Evolutionary conservation across 1,140 invertebrate genomes (phyloP).

Genomic region (Meteorus sp.): DNA sequence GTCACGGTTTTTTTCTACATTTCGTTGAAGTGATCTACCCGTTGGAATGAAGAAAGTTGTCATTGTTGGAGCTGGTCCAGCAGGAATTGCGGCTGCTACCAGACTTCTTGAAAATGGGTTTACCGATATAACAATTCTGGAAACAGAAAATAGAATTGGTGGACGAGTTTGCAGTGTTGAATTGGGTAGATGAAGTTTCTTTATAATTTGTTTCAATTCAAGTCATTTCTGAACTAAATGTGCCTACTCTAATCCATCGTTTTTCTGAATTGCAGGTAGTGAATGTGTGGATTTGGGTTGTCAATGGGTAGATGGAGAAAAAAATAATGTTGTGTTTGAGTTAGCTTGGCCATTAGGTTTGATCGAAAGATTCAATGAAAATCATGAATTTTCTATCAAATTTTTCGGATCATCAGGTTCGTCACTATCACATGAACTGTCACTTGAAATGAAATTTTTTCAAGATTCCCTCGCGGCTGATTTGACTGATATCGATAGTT

Average conservation of each 20-base stretch:
- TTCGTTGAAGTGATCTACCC: too few relatives aligned
- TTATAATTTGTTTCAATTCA: too few relatives aligned
- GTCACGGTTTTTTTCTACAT: too few relatives aligned
- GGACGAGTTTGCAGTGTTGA: conserved; percentile 67
- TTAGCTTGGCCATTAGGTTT: conserved; percentile 59
- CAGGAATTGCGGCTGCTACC: conserved; percentile 64
- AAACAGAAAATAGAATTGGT: conserved; percentile 73
- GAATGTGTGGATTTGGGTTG: conserved; percentile 78
- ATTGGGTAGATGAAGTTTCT: conserved; percentile 58
- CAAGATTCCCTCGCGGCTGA: conserved; percentile 29
- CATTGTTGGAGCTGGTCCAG: conserved; percentile 63
- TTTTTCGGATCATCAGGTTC: conserved; percentile 27
- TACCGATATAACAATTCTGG: conserved; percentile 63
- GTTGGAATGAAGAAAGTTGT: too few relatives aligned
- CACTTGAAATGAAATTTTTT: neutral
- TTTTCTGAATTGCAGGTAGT: conserved; percentile 44
- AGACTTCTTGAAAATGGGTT: conserved; percentile 60
- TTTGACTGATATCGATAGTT: conserved; percentile 37
- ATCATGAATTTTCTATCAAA: neutral
- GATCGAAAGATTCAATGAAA: conserved; percentile 14
- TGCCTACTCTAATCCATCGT: neutral
- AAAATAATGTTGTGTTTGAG: conserved; percentile 70
- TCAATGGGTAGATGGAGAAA: conserved; percentile 83
- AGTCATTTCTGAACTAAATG: neutral
- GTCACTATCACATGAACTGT: conserved; percentile 29